Percentiles rank a stretch among this genome's conserved stretches.
These are phyloP conservation scores for Odontomachus brunneus DNA, from an alignment of 1,140 invertebrate genomes.

Conservation along the genomic window DNA sequence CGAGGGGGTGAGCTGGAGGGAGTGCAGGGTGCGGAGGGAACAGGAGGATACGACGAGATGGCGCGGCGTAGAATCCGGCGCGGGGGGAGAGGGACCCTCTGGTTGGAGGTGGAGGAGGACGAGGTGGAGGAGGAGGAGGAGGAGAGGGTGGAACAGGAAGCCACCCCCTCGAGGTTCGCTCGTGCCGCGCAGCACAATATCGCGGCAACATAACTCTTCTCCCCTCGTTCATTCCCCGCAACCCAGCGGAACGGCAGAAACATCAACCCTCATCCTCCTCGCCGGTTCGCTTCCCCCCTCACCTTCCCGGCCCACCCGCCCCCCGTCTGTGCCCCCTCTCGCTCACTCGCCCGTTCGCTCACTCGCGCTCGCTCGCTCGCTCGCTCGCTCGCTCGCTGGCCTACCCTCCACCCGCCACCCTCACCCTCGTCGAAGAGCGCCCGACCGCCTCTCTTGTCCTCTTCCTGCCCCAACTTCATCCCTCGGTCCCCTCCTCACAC, in stretches of 20 bases:
- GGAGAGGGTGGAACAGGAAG: constrained; percentile 65
- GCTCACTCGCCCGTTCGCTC: constrained; percentile 46
- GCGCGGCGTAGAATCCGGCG: constrained; percentile 55
- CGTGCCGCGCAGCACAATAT: constrained; percentile 79
- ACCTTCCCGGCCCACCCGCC: constrained; percentile 75
- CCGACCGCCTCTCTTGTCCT: constrained; percentile 57
- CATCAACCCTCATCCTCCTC: constrained; percentile 76
- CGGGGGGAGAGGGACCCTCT: constrained; percentile 61
- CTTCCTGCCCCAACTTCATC: constrained; percentile 58
- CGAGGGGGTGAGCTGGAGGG: constrained; percentile 26
- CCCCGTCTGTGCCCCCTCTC: constrained; percentile 47
- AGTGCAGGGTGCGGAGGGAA: constrained; percentile 25
- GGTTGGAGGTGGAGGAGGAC: constrained; percentile 58
- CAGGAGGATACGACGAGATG: constrained; percentile 66
- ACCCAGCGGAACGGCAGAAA: constrained; percentile 73
- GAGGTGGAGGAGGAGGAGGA: constrained; percentile 56
- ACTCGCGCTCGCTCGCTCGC: constrained; percentile 41
- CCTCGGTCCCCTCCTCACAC: constrained; percentile 66
- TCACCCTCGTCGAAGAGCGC: constrained; percentile 64
- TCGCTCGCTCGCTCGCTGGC: not conserved
- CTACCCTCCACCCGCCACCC: constrained; percentile 1
- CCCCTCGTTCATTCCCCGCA: constrained; percentile 76
- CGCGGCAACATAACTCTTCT: constrained; percentile 77
- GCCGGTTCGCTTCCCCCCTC: constrained; percentile 73
- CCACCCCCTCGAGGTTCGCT: constrained; percentile 78